These are phyloP conservation scores for Oscheius sp. DNA, from an alignment of 2,888 invertebrate species.

Conservation along the genomic window DNA sequence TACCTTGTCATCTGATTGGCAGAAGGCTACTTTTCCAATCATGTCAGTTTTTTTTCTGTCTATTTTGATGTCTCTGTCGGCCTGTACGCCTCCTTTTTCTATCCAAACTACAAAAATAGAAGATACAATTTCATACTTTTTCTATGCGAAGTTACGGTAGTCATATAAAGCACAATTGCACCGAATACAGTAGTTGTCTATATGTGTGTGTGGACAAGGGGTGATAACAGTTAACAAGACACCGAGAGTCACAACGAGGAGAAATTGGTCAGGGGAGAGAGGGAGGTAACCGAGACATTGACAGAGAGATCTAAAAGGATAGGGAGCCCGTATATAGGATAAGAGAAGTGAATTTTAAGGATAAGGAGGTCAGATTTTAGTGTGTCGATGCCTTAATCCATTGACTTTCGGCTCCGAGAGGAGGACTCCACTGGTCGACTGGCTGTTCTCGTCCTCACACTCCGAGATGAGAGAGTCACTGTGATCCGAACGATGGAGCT, in stretches of 20 bases:
- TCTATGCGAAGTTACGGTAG: slow-evolving; percentile 21
- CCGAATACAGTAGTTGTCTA: neutral
- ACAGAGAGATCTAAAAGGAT: slow-evolving; percentile 4
- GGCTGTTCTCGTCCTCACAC: slow-evolving; percentile 35
- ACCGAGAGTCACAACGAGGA: slow-evolving; percentile 10
- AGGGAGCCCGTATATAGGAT: slow-evolving; percentile 7
- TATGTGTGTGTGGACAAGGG: neutral
- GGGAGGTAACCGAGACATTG: slow-evolving; percentile 4
- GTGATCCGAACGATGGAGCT: slow-evolving; percentile 24
- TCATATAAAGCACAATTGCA: slow-evolving; percentile 32
- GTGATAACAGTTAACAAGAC: slow-evolving; percentile 1
- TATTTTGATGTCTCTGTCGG: too few relatives aligned
- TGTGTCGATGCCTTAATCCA: too few relatives aligned
- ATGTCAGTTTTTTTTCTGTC: too few relatives aligned
- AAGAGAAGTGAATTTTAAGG: neutral
- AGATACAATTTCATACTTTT: slow-evolving; percentile 8
- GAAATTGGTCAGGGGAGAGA: neutral
- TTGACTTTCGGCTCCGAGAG: neutral
- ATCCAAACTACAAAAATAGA: too few relatives aligned
- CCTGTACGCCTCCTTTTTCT: too few relatives aligned
- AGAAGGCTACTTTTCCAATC: too few relatives aligned
- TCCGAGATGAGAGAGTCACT: slow-evolving; percentile 39
- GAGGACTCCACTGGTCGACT: slow-evolving; percentile 29
- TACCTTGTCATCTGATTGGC: too few relatives aligned
- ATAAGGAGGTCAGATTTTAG: neutral